phyloP scores from a whole-genome alignment of 2,113 vertebrate species.

The Castor canadensis region DNA sequence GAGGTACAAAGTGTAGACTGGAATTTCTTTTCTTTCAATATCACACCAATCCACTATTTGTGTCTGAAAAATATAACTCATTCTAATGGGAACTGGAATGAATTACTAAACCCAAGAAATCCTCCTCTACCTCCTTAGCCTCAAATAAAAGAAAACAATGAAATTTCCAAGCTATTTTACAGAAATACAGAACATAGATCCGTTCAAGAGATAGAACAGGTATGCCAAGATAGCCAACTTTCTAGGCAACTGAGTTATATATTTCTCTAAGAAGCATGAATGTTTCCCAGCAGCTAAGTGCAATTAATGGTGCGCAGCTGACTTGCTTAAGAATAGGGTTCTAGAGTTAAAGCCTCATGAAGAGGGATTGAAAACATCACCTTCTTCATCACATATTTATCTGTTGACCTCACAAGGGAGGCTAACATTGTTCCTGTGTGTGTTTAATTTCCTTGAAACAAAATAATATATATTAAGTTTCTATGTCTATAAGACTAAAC shows the following conservation, averaged over 20 bases:
- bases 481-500: background rate
- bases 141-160: background rate
- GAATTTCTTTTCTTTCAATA: background rate
- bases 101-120: background rate
- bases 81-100: background rate
- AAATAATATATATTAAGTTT: background rate
- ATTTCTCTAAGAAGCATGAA: background rate
- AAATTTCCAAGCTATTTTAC: background rate
- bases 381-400: background rate
- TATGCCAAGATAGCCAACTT: background rate
- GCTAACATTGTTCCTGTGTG: background rate
- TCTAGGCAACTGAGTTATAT: background rate
- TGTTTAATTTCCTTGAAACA: background rate
- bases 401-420: background rate
- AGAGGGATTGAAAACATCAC: background rate
- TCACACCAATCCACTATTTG: background rate
- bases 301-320: background rate
- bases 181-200: background rate
- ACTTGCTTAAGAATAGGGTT: background rate
- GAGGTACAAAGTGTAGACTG: background rate
- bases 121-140: background rate
- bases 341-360: background rate
- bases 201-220: background rate
- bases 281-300: background rate
- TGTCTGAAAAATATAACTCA: background rate